Conservation (phyloP, 2,888 invertebrate species). For the Cyclophora punctaria region DNA sequence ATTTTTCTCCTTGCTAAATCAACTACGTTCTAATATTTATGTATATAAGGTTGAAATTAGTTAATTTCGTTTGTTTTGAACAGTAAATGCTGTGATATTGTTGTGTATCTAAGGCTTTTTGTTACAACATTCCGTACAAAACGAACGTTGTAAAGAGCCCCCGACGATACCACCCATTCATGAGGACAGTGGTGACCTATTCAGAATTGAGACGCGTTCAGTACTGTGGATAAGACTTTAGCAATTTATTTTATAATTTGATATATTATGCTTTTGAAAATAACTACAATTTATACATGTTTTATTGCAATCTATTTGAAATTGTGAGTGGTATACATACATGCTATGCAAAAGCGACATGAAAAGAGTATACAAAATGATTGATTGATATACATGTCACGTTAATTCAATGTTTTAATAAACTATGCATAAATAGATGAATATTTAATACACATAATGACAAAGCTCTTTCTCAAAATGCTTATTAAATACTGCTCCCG, state of each 20-base stretch:
- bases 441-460: too few species aligned
- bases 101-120: slow-evolving; percentile 71
- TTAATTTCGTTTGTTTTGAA: slow-evolving; percentile 8
- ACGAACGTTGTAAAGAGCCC: slow-evolving; percentile 71
- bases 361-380: too few species aligned
- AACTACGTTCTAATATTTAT: slow-evolving; percentile 9
- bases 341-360: too few species aligned
- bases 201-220: slow-evolving; percentile 52
- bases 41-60: slow-evolving; percentile 25
- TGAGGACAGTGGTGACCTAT: slow-evolving; percentile 72
- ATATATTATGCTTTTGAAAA: too few species aligned
- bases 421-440: too few species aligned
- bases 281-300: too few species aligned
- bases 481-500: too few species aligned
- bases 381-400: too few species aligned
- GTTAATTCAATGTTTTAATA: too few species aligned
- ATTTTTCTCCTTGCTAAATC: slow-evolving; percentile 6
- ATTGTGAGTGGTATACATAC: too few species aligned
- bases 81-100: slow-evolving; percentile 44
- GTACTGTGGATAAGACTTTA: slow-evolving; percentile 37
- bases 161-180: slow-evolving; percentile 75
- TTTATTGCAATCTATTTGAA: too few species aligned
- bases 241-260: neutral
- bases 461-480: too few species aligned
- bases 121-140: slow-evolving; percentile 73